Evolutionary conservation across 2,888 invertebrate species (phyloP).

Genomic region (Choreutis nemorana): DNA sequence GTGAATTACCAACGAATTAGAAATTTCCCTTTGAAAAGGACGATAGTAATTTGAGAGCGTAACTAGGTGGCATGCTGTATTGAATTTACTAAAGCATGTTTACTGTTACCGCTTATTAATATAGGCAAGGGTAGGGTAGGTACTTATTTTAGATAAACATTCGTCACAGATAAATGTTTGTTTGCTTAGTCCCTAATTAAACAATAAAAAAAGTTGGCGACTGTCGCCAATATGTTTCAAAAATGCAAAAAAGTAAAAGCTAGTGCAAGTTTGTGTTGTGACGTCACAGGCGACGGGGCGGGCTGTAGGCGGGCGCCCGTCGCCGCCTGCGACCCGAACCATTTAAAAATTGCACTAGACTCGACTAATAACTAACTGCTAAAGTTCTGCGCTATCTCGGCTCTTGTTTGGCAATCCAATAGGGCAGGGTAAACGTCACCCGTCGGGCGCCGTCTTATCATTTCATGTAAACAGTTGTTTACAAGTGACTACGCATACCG

Average conservation of each 20-base stretch:
- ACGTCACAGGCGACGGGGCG: conserved; percentile 63
- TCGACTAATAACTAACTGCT: conserved; percentile 50
- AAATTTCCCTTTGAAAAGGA: conserved; percentile 37
- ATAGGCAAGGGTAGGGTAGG: neutral
- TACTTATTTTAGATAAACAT: neutral
- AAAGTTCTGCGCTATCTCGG: conserved; percentile 41
- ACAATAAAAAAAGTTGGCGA: conserved; percentile 55
- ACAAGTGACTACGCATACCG: conserved; percentile 50
- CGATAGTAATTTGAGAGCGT: conserved; percentile 43
- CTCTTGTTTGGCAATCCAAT: conserved; percentile 38
- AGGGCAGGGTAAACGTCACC: conserved; percentile 32
- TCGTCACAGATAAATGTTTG: too few relatives aligned
- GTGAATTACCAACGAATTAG: conserved; percentile 58
- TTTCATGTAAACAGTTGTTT: conserved; percentile 46
- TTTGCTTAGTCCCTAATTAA: conserved; percentile 49
- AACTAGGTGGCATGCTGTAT: conserved; percentile 53
- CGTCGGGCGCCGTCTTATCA: conserved; percentile 63
- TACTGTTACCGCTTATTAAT: neutral
- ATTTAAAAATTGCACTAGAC: conserved; percentile 40
- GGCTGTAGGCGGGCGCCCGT: conserved; percentile 53
- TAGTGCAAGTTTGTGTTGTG: conserved; percentile 40
- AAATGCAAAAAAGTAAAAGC: conserved; percentile 48
- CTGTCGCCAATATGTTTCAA: conserved; percentile 56
- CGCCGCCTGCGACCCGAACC: conserved; percentile 25
- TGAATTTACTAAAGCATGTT: conserved; percentile 18